Evolutionary conservation across 2,797 vertebrate genomes (phyloP), one percentile per base, ranked within the genome.

Genomic region (Pristis pectinata): DNA sequence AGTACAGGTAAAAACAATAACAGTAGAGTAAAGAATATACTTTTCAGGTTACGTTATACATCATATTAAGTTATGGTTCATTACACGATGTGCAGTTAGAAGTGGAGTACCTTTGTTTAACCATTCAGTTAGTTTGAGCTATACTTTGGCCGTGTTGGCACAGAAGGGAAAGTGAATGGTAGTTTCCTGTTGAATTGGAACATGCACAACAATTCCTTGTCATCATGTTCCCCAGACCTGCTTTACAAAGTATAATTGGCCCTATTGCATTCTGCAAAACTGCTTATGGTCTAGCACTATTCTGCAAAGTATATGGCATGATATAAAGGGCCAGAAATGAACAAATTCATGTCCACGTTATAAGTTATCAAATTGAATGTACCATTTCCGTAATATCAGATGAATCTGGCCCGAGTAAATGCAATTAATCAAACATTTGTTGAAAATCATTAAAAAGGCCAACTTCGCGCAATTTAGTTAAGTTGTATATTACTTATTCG

Each of bases 161-260:
- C 19, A 9, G 59, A 67, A 22, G 17, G n/a, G 7, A 24, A 91
- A 67, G 59, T 97, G 97, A 97, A 97, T 97, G 97, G 97, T 96
- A 97, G 96, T 97, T 97, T 97, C 96, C 95, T 83, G 64, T 96
- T 97, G 97, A 97, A 96, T 97, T 96, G 94, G 95, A 95, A 96
- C 96, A 95, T 96, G 96, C 95, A 95, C 95, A 96, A 95, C 95
- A 96, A 96, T 96, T 96, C 97, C 95, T 96, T 96, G 97, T 97
- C 96, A 96, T 97, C 96, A 96, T 96, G 96, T 96, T 96, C 96
- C 85, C 77, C 8, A 9, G 94, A 30, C 4, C 92, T 76, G 44
- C 41, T n/a, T 6, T 27, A 74, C 27, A 30, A 74, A 72, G 64
- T 37, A n/a, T 30, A 72, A 15, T 74, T 92, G 34, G 8, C 37